phyloP scores from a whole-genome alignment of 2,113 vertebrate genomes.

The Ceyx cyanopectus region DNA sequence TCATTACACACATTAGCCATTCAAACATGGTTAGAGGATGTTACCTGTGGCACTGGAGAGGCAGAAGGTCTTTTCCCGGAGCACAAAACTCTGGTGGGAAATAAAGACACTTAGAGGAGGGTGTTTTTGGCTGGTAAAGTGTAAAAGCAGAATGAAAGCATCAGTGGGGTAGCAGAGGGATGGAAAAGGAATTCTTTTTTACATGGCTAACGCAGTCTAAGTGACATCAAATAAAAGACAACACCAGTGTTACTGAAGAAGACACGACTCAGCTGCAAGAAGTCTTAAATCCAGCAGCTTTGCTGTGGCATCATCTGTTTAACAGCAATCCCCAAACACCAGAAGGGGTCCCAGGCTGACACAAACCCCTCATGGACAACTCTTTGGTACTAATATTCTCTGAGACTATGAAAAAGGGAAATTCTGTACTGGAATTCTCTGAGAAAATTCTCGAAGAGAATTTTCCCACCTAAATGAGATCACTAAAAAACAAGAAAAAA shows the following conservation, averaged over 20 bases:
- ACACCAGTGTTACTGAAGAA: neutral
- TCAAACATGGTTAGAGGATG: neutral
- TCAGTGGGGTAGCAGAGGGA: neutral
- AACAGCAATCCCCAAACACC: neutral
- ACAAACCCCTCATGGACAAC: fast-evolving
- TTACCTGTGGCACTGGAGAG: neutral
- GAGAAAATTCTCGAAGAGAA: neutral
- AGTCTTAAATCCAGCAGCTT: neutral
- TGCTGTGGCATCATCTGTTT: neutral
- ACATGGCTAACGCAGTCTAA: neutral
- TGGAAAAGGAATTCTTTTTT: neutral
- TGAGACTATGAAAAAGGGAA: neutral
- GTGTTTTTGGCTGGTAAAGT: neutral
- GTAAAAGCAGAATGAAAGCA: neutral
- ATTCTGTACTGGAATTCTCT: neutral
- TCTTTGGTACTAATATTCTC: neutral
- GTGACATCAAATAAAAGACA: neutral
- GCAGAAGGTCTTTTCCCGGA: neutral
- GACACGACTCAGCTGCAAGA: neutral
- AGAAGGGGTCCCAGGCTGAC: neutral
- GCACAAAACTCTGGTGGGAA: neutral
- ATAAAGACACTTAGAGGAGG: neutral
- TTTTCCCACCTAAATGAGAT: neutral
- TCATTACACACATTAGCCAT: neutral
- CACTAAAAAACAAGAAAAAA: neutral